A percentile compares a stretch with the other conserved stretches of the same genome.
Evolutionary conservation across 2,797 vertebrate species (phyloP).

Genomic region (Ispidina lecontei): DNA sequence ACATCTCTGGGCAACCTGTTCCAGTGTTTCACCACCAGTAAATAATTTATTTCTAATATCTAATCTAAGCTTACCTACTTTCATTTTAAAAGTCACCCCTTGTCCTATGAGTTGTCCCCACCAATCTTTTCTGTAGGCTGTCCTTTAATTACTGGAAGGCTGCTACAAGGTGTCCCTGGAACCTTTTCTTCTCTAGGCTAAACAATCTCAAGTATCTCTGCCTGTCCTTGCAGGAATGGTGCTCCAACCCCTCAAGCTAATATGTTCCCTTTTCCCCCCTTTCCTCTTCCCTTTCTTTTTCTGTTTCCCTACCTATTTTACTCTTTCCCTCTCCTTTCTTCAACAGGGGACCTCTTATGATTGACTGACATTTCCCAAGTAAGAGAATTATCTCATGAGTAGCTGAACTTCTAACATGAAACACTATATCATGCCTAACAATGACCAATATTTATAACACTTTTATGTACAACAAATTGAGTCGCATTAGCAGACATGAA

Average conservation of each 20-base stretch:
- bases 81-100: neutral
- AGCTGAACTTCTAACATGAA: neutral
- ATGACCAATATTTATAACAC: slow-evolving; percentile 17
- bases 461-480: neutral
- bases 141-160: neutral
- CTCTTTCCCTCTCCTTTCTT: neutral
- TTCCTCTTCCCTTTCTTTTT: neutral
- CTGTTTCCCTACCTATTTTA: neutral
- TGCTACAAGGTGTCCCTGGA: neutral
- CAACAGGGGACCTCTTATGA: neutral
- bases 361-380: neutral
- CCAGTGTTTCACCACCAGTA: neutral
- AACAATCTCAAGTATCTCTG: neutral
- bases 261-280: neutral
- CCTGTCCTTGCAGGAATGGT: neutral
- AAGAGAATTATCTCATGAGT: neutral
- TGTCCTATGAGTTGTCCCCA: neutral
- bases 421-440: neutral
- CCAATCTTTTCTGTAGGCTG: neutral
- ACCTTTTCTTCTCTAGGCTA: neutral
- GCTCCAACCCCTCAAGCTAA: neutral
- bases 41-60: neutral
- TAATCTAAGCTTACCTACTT: neutral
- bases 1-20: neutral
- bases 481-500: neutral